These are phyloP conservation scores for Pseudomugil tenellus DNA, from an alignment of 2,797 vertebrate genomes.

Conservation along the genomic window DNA sequence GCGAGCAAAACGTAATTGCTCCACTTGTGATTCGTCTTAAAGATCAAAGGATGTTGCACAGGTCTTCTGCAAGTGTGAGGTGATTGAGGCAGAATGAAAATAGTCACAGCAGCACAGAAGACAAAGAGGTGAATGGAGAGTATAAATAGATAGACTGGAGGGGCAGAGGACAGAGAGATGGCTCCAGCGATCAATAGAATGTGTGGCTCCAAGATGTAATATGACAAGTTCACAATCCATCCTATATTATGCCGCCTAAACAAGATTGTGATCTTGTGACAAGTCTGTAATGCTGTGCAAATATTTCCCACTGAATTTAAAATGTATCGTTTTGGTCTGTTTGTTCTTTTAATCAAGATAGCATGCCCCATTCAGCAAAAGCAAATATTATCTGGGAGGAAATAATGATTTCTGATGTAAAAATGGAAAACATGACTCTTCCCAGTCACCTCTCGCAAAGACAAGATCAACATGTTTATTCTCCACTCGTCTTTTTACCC, in stretches of 20 bases:
- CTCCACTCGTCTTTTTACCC: no score
- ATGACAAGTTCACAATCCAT: neutral
- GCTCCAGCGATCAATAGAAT: neutral
- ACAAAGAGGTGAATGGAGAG: neutral
- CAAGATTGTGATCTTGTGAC: no score
- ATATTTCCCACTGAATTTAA: neutral
- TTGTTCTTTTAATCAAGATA: neutral
- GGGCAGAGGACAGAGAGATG: neutral
- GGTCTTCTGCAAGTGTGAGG: neutral
- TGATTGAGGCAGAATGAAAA: neutral
- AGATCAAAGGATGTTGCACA: neutral
- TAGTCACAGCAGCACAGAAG: neutral
- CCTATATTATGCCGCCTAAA: neutral
- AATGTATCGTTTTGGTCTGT: neutral
- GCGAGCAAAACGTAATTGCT: neutral
- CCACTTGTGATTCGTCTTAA: neutral
- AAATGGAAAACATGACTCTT: neutral
- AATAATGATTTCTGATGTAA: neutral
- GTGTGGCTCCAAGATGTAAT: neutral
- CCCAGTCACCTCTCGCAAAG: neutral
- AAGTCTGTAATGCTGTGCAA: neutral
- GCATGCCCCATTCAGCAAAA: neutral
- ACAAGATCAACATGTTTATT: neutral
- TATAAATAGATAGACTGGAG: neutral
- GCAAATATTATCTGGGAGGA: neutral